A percentile compares a stretch with the other conserved stretches of the same genome.
Conservation (phyloP, 2,113 vertebrate genomes). For the Choloepus hoffmanni region DNA sequence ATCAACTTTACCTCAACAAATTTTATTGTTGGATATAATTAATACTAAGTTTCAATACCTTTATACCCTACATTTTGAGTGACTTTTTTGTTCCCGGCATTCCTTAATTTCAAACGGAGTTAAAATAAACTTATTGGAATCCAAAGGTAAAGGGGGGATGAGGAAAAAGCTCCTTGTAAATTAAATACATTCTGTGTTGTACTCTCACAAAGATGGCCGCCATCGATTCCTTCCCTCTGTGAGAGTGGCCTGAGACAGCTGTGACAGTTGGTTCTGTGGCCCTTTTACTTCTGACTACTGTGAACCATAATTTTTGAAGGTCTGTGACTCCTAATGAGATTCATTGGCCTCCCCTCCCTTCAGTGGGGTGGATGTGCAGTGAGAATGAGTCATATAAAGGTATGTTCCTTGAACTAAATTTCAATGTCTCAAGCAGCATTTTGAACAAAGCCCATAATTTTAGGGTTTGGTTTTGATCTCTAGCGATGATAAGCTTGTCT, state of each 20-base stretch:
- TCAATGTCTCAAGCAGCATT: conserved; percentile 55
- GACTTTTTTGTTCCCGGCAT: not conserved
- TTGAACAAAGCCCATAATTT: conserved; percentile 69
- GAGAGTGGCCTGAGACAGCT: not conserved
- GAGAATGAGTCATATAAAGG: conserved; percentile 73
- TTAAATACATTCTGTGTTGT: not conserved
- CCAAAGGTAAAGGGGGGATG: not conserved
- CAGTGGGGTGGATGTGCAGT: not conserved
- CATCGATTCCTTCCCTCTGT: not conserved
- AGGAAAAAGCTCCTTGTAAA: not conserved
- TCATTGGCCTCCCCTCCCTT: not conserved
- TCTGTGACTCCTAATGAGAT: not conserved
- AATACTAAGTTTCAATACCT: not conserved
- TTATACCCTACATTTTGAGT: not conserved
- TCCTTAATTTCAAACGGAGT: conserved; percentile 38
- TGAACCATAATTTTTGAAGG: not conserved
- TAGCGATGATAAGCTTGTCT: conserved; percentile 37
- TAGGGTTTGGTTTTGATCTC: conserved; percentile 68
- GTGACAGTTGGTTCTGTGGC: not conserved
- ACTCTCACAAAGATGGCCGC: not conserved
- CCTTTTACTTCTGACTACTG: not conserved
- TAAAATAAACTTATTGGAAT: not conserved
- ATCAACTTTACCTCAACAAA: not conserved
- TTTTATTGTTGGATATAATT: not conserved
- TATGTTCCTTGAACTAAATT: conserved; percentile 73